Conservation (phyloP, 1,140 invertebrate species). For the Daktulosphaira vitifoliae region DNA sequence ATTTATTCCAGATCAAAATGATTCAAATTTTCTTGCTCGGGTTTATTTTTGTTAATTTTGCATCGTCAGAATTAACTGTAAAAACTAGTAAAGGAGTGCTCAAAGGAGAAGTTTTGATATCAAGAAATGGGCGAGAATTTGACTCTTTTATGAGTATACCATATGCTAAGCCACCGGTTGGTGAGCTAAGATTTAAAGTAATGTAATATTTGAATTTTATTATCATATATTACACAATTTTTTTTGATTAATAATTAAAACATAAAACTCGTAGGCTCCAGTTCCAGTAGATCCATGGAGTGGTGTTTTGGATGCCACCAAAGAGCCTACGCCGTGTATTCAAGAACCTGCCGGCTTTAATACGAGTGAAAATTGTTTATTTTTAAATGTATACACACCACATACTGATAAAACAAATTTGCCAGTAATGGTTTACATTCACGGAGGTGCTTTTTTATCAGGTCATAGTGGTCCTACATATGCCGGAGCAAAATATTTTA, state of each 20-base stretch:
- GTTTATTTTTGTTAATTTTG: no score
- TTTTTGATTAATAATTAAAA: no score
- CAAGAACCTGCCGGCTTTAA: no score
- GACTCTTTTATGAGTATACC: constrained; percentile 58
- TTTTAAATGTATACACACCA: background rate
- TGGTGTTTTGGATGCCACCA: constrained; percentile 18
- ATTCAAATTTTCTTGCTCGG: no score
- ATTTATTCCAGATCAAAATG: no score
- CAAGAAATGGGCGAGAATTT: constrained; percentile 44
- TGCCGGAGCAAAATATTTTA: constrained; percentile 47
- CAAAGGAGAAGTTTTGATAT: constrained; percentile 43
- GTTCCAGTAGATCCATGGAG: constrained; percentile 12
- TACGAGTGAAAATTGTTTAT: background rate
- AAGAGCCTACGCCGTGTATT: background rate
- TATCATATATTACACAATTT: no score
- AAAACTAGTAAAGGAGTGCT: constrained; percentile 41
- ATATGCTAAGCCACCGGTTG: constrained; percentile 57
- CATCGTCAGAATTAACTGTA: no score
- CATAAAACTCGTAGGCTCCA: background rate
- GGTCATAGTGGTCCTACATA: constrained; percentile 41
- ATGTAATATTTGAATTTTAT: no score
- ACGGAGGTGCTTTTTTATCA: constrained; percentile 47
- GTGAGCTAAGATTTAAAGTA: constrained; percentile 51
- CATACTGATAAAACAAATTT: constrained; percentile 35
- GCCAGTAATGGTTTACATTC: constrained; percentile 48